Conservation (phyloP, 2,888 invertebrate species). For the Drosophila trichaetosa region DNA sequence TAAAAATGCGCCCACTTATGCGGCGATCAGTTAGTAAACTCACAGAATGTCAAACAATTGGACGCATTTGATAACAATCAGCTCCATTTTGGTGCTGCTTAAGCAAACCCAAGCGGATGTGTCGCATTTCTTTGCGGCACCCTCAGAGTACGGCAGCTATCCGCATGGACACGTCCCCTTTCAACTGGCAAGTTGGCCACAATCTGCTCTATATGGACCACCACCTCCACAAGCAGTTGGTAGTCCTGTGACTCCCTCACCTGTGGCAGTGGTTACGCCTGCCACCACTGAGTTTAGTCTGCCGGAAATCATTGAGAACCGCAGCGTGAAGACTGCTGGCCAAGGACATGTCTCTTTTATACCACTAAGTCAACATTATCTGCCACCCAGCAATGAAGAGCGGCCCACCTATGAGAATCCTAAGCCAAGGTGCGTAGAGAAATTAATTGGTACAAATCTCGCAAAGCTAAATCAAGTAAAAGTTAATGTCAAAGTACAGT, state of each 20-base stretch:
- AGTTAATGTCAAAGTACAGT: neutral
- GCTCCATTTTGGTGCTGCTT: slow-evolving; percentile 13
- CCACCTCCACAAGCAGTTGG: slow-evolving; percentile 33
- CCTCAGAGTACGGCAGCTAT: slow-evolving; percentile 68
- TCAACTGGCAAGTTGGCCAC: slow-evolving; percentile 51
- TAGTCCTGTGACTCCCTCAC: slow-evolving; percentile 51
- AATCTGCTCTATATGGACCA: slow-evolving; percentile 61
- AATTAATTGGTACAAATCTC: neutral
- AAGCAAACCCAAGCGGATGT: slow-evolving; percentile 59
- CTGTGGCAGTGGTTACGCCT: slow-evolving; percentile 74
- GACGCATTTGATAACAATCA: slow-evolving; percentile 30
- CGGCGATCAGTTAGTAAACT: slow-evolving; percentile 48
- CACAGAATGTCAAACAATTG: slow-evolving; percentile 58
- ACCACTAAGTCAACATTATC: slow-evolving; percentile 77
- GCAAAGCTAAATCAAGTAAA: neutral
- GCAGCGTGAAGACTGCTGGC: slow-evolving; percentile 56
- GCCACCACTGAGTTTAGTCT: slow-evolving; percentile 78
- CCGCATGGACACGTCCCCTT: slow-evolving; percentile 59
- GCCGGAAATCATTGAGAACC: slow-evolving; percentile 83
- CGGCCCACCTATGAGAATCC: slow-evolving; percentile 76
- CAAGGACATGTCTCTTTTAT: slow-evolving; percentile 75
- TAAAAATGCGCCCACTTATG: slow-evolving; percentile 58
- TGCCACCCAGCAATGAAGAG: slow-evolving; percentile 74
- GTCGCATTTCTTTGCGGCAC: slow-evolving; percentile 73
- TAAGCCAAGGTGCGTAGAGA: slow-evolving; percentile 62